phyloP scores from a whole-genome alignment of 1,140 invertebrate species.

The Drosophila insularis region DNA sequence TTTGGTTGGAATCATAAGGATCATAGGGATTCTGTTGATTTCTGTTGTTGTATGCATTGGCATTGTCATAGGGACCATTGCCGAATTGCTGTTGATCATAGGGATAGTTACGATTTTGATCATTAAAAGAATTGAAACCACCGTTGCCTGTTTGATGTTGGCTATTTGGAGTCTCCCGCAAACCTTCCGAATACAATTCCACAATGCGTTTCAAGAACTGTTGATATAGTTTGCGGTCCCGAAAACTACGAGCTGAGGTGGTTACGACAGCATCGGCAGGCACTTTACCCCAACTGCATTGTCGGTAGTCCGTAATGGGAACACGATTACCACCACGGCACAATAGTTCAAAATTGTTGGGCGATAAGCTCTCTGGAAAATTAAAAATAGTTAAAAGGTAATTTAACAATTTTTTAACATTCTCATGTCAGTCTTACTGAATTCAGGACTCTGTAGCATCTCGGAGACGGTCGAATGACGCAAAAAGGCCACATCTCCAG shows the following conservation, averaged over 20 bases:
- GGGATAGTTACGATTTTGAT: conserved; percentile 38
- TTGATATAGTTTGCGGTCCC: conserved; percentile 86
- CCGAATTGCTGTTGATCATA: conserved; percentile 47
- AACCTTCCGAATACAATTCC: conserved; percentile 82
- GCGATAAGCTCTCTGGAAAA: conserved; percentile 83
- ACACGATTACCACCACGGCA: conserved; percentile 91
- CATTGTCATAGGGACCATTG: conserved; percentile 64
- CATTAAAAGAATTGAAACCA: conserved; percentile 50
- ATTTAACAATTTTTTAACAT: background rate
- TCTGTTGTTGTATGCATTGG: conserved; percentile 36
- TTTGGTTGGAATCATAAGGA: conserved; percentile 36
- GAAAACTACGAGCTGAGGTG: conserved; percentile 88
- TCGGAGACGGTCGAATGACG: conserved; percentile 92
- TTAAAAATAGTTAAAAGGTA: background rate
- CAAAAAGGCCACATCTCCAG: conserved; percentile 96
- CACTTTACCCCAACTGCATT: conserved; percentile 94
- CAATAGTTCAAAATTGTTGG: conserved; percentile 91
- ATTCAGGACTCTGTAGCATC: conserved; percentile 86
- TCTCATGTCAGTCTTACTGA: conserved; percentile 82
- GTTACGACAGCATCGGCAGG: conserved; percentile 94
- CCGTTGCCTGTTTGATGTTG: conserved; percentile 39
- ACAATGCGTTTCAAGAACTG: conserved; percentile 84
- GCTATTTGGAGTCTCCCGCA: conserved; percentile 47
- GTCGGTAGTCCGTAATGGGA: conserved; percentile 87
- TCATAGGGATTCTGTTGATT: conserved; percentile 47